Percentiles rank a stretch among this genome's conserved stretches.
These are phyloP conservation scores for Ptiloglossa arizonensis DNA, from an alignment of 1,140 invertebrate genomes.

Conservation along the genomic window DNA sequence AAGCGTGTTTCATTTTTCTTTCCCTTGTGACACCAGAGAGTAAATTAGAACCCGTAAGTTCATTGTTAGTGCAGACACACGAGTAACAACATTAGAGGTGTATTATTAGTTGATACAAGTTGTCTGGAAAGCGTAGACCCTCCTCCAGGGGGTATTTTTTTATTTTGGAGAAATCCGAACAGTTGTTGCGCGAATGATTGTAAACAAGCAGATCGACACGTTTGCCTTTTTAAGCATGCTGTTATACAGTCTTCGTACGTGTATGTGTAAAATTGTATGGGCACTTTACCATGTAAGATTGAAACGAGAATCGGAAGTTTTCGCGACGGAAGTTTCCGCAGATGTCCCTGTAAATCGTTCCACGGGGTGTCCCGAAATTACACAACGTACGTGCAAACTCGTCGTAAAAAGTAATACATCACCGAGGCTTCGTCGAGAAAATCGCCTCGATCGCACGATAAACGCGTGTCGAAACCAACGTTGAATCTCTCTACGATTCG, in stretches of 20 bases:
- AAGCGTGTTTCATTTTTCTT: conserved; percentile 1
- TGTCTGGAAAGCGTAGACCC: not conserved
- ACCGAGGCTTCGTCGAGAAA: too few relatives aligned
- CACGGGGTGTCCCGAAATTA: too few relatives aligned
- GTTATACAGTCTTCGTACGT: not conserved
- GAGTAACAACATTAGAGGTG: not conserved
- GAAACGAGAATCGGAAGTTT: not conserved
- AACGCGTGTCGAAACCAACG: too few relatives aligned
- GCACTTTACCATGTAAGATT: not conserved
- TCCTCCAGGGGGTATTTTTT: too few relatives aligned
- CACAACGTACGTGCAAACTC: too few relatives aligned
- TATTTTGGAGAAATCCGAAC: not conserved
- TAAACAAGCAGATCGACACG: not conserved
- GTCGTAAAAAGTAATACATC: too few relatives aligned
- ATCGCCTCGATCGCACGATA: too few relatives aligned
- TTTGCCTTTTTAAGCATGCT: conserved; percentile 29
- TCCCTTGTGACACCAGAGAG: not conserved
- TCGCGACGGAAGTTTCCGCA: not conserved
- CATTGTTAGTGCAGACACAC: not conserved
- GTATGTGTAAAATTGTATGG: not conserved
- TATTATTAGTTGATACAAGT: not conserved
- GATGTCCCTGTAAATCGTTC: too few relatives aligned
- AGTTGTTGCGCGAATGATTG: conserved; percentile 3
- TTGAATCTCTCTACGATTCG: too few relatives aligned
- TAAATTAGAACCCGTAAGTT: not conserved